Evolutionary conservation across 1,140 invertebrate genomes (phyloP).

Genomic region (Platorchestia sp.): DNA sequence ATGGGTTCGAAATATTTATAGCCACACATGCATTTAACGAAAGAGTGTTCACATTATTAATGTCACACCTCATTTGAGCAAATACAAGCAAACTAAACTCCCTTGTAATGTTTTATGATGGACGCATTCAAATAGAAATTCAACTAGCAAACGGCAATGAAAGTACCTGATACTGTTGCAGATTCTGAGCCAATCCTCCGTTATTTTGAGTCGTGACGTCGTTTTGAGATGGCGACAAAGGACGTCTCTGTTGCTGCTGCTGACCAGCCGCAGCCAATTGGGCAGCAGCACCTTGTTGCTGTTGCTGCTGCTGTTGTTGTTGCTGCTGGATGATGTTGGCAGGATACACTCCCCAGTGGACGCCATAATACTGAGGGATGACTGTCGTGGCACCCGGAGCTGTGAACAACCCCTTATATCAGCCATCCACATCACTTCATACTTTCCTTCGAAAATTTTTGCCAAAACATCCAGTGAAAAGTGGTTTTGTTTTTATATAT

Average conservation of each 20-base stretch:
- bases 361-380: conserved; percentile 72
- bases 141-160: conserved; percentile 56
- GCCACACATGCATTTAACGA: neutral
- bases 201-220: conserved; percentile 66
- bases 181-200: conserved; percentile 59
- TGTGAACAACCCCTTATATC: conserved; percentile 68
- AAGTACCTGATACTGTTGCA: conserved; percentile 62
- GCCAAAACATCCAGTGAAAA: neutral
- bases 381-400: conserved; percentile 83
- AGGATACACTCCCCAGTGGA: conserved; percentile 83
- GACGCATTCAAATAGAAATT: neutral
- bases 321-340: conserved; percentile 68
- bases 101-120: neutral
- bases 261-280: neutral
- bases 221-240: conserved; percentile 65
- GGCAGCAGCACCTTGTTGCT: conserved; percentile 21
- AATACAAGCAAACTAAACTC: neutral
- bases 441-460: neutral
- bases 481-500: neutral
- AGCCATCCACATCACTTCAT: too few relatives aligned
- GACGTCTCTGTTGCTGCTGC: conserved; percentile 61
- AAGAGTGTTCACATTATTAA: neutral
- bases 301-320: conserved; percentile 56
- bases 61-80: neutral
- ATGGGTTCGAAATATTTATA: neutral